Evolutionary conservation across 2,888 invertebrate genomes (phyloP).

Genomic region (Nomada ruficornis): DNA sequence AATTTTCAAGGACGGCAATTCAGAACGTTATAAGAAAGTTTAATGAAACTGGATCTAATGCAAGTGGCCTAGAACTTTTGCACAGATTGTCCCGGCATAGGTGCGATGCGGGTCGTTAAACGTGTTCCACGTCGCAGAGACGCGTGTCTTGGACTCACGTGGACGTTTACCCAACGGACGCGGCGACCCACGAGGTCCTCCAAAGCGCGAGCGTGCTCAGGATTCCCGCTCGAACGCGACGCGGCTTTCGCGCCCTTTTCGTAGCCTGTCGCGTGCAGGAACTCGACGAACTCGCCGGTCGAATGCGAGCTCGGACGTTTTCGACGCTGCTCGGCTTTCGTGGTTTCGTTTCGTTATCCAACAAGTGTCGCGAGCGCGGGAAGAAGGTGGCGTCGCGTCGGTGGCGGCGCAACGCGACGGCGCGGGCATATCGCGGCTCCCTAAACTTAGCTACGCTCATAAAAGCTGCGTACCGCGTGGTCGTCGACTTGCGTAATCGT

Average conservation of each 20-base stretch:
- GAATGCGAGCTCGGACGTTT: slow-evolving; percentile 9
- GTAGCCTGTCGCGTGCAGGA: neutral
- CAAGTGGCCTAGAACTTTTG: too few relatives aligned
- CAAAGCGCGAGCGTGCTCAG: slow-evolving; percentile 13
- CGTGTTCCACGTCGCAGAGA: neutral
- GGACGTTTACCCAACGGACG: neutral
- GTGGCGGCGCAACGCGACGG: slow-evolving; percentile 39
- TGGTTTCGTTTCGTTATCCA: slow-evolving; percentile 69
- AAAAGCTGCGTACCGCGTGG: slow-evolving; percentile 61
- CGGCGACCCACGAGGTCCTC: slow-evolving; percentile 15
- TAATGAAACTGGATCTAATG: too few relatives aligned
- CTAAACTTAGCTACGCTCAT: slow-evolving; percentile 76
- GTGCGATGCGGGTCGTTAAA: too few relatives aligned
- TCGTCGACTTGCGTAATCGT: slow-evolving; percentile 66
- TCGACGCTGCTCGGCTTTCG: slow-evolving; percentile 50
- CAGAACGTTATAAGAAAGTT: too few relatives aligned
- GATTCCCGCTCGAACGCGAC: neutral
- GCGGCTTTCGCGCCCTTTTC: slow-evolving; percentile 43
- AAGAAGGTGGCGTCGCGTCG: slow-evolving; percentile 54
- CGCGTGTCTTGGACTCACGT: slow-evolving; percentile 12
- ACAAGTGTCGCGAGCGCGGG: slow-evolving; percentile 72
- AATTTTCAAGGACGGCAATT: too few relatives aligned
- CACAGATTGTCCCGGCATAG: too few relatives aligned
- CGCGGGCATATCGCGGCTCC: slow-evolving; percentile 63
- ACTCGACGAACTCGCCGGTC: too few relatives aligned